phyloP scores from a whole-genome alignment of 1,140 invertebrate genomes.

The Pseudomyrmex concolor region DNA sequence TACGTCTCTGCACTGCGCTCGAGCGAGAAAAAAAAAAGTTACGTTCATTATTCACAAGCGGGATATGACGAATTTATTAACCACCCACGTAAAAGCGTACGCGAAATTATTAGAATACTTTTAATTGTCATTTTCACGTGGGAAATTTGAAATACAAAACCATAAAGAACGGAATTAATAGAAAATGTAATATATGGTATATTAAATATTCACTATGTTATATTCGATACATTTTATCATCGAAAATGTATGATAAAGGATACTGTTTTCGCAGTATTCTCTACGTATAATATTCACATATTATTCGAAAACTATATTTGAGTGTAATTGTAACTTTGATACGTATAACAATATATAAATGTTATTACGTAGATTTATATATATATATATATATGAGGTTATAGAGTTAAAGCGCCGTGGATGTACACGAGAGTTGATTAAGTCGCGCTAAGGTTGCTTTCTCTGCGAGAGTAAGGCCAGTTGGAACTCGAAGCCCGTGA shows the following conservation, averaged over 20 bases:
- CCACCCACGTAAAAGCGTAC: neutral
- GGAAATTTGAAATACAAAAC: neutral
- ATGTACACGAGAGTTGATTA: slow-evolving; percentile 32
- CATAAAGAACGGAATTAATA: neutral
- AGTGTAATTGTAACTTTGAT: neutral
- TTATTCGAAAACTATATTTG: no score
- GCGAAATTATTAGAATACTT: neutral
- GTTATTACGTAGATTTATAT: neutral
- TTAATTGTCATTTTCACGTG: neutral
- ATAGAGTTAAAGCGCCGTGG: slow-evolving; percentile 1
- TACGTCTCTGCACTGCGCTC: slow-evolving; percentile 17
- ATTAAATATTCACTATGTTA: no score
- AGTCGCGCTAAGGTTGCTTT: slow-evolving; percentile 36
- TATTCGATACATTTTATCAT: no score
- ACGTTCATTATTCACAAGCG: slow-evolving; percentile 14
- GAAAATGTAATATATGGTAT: neutral
- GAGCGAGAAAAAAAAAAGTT: slow-evolving; percentile 24
- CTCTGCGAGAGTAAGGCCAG: slow-evolving; percentile 17
- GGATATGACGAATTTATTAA: slow-evolving; percentile 45
- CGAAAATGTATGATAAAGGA: no score
- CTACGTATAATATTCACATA: no score
- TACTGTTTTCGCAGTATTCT: no score
- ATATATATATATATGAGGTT: neutral
- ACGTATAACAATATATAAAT: slow-evolving; percentile 23
- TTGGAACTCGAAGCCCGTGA: slow-evolving; percentile 9